These are phyloP conservation scores for Stenolophus ochropezus DNA, from an alignment of 2,888 invertebrate genomes.

Conservation along the genomic window DNA sequence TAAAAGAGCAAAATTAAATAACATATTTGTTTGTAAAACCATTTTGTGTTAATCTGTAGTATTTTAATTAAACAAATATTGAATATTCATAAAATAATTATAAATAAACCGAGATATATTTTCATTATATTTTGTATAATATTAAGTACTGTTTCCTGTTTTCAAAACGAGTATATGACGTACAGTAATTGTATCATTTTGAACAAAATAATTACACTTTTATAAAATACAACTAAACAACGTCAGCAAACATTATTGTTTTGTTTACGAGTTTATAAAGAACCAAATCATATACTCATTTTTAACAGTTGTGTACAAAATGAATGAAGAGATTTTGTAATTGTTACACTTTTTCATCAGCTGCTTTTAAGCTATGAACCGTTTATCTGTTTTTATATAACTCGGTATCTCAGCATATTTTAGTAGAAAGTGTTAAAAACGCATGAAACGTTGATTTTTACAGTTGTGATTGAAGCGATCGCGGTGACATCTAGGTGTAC, in stretches of 20 bases:
- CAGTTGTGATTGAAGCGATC: neutral
- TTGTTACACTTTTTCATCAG: neutral
- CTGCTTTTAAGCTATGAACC: neutral
- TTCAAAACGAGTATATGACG: neutral
- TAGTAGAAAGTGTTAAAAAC: neutral
- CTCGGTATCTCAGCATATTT: neutral
- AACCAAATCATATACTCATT: too few species aligned
- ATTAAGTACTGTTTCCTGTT: neutral
- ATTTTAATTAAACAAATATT: neutral
- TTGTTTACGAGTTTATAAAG: neutral
- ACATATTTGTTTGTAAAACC: too few species aligned
- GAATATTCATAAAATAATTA: neutral
- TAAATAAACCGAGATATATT: neutral
- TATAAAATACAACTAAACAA: neutral
- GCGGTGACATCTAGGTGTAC: neutral
- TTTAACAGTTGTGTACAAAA: too few species aligned
- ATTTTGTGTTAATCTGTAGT: neutral
- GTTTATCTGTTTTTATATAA: neutral
- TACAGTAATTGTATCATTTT: neutral
- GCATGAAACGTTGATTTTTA: neutral
- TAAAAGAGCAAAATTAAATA: too few species aligned
- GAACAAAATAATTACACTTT: neutral
- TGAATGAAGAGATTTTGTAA: too few species aligned
- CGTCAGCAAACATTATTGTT: neutral
- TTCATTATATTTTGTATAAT: neutral